Evolutionary conservation across 2,888 invertebrate genomes (phyloP), one percentile per base, ranked within the genome.

Genomic region (Agelastica alni): DNA sequence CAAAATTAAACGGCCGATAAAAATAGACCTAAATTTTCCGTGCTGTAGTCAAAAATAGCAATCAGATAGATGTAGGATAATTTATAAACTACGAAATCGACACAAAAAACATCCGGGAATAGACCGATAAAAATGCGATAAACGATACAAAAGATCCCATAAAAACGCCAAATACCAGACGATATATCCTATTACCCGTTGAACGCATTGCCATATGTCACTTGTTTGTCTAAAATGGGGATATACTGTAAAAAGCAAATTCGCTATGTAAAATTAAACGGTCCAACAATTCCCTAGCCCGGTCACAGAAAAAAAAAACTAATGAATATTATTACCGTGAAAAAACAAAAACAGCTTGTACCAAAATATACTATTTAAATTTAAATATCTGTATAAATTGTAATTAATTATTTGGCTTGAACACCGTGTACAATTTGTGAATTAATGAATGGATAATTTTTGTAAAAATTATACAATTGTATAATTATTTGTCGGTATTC

Each of bases 231-330:
- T 34, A 42, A 18, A 46, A 53, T 41, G 41, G 45, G 65, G n/a
- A n/a, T n/a, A 64, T 62, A 67, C 68, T 59, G 68, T 67, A 69
- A 70, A 72, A 70, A 72, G 65, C 68, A 65, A 71, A 71, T 69
- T 71, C 70, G 65, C 62, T 69, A 65, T 71, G 69, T 37, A 10
- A 16, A n/a, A 18, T 69, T 66, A 69, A 71, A 71, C 37, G 37
- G 17, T 37, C 18, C 18, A 37, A 17, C 17, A 37, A 37, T 9
- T n/a, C 17, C 18, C 18, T 17, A 37, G 17, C 16, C 37, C 10
- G 37, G 16, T 18, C 10, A 6, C 18, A 17, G 7, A 7, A n/a
- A 9, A 4, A 14, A 14, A 13, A 13, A n/a, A 7, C 9, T 28
- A 3, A 31, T 10, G 12, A 10, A 31, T 10, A 32, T 6, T n/a